Conservation (phyloP, 1,140 invertebrate genomes). For the Dreissena polymorpha region DNA sequence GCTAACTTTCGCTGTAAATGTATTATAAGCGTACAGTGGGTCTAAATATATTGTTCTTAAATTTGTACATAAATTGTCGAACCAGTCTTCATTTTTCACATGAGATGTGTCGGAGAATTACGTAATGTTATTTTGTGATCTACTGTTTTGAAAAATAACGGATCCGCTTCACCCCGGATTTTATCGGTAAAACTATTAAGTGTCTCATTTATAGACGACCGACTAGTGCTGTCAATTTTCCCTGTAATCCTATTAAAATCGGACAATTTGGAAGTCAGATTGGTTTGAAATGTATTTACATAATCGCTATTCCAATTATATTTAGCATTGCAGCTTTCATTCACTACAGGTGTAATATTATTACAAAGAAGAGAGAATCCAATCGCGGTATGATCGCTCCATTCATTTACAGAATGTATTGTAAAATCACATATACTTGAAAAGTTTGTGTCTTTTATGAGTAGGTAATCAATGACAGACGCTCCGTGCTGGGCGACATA, state of each 20-base stretch:
- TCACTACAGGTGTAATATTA: background rate
- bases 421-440: background rate
- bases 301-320: background rate
- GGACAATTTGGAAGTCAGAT: background rate
- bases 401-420: background rate
- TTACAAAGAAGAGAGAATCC: background rate
- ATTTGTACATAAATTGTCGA: slow-evolving; percentile 3
- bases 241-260: background rate
- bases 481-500: no score
- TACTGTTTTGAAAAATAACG: no score
- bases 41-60: background rate
- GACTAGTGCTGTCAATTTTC: background rate
- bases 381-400: background rate
- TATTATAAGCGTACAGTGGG: slow-evolving; percentile 7
- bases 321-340: background rate
- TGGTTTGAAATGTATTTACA: background rate
- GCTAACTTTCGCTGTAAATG: background rate
- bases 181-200: background rate
- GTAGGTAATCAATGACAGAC: slow-evolving; percentile 17
- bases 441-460: slow-evolving; percentile 3
- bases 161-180: background rate
- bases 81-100: background rate
- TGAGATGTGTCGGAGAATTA: background rate
- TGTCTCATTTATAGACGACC: background rate
- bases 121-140: no score